phyloP scores from a whole-genome alignment of 2,888 invertebrate species.

The Cenopis cana region DNA sequence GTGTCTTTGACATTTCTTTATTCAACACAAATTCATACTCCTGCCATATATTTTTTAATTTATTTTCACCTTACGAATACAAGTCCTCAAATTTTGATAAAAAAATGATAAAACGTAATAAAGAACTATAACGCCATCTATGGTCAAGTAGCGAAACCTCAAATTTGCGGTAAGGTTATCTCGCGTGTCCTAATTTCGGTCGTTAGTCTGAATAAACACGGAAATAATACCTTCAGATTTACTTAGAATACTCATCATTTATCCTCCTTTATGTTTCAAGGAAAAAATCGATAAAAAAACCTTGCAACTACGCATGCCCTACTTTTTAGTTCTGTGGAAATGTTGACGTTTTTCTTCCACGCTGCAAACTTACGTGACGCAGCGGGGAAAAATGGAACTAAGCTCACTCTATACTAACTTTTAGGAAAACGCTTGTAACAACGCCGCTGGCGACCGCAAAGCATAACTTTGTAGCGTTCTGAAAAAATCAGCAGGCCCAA shows the following conservation, averaged over 20 bases:
- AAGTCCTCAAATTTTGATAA: background rate
- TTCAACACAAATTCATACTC: background rate
- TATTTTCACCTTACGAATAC: background rate
- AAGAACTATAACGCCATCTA: constrained; percentile 66
- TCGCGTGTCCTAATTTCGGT: constrained; percentile 67
- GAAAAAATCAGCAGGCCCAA: constrained; percentile 75
- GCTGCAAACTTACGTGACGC: constrained; percentile 20
- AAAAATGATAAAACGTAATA: background rate
- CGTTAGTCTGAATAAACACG: constrained; percentile 61
- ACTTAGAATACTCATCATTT: constrained; percentile 51
- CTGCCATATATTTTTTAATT: background rate
- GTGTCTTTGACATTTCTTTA: background rate
- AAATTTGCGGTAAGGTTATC: constrained; percentile 57
- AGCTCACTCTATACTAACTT: constrained; percentile 1
- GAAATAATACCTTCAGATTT: constrained; percentile 36
- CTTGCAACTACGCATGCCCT: constrained; percentile 68
- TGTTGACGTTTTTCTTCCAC: constrained; percentile 67
- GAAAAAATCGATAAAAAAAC: constrained; percentile 66
- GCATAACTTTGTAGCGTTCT: constrained; percentile 46
- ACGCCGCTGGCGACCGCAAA: constrained; percentile 13
- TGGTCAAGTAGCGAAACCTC: constrained; percentile 67
- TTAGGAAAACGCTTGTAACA: background rate
- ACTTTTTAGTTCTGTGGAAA: constrained; percentile 73
- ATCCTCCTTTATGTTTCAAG: constrained; percentile 59
- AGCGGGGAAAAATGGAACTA: constrained; percentile 33